Evolutionary conservation across 2,113 vertebrate genomes (phyloP).

Genomic region (Columbina picui): DNA sequence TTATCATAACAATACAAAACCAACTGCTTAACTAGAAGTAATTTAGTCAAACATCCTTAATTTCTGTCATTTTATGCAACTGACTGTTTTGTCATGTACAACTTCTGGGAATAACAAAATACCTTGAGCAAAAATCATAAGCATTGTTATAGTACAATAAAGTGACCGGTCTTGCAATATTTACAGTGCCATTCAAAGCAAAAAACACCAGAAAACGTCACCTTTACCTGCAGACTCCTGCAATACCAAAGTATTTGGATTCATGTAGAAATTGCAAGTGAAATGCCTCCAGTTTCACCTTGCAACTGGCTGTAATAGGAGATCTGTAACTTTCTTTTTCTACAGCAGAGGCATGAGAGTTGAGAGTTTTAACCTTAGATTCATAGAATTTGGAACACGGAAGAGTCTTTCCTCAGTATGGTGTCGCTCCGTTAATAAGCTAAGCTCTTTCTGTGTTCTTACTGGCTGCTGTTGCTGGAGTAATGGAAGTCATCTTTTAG

Average conservation of each 20-base stretch:
- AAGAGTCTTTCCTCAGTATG: background rate
- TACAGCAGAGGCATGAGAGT: background rate
- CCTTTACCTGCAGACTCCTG: background rate
- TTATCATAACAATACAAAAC: constrained; percentile 41
- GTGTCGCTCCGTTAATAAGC: background rate
- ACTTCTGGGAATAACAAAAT: background rate
- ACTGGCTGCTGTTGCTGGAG: background rate
- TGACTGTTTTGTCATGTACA: background rate
- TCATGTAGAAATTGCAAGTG: background rate
- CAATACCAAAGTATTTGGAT: background rate
- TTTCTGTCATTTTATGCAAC: background rate
- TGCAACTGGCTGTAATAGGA: background rate
- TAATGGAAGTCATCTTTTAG: background rate
- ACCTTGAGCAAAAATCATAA: background rate
- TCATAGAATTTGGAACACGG: background rate
- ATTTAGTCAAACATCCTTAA: constrained; percentile 25
- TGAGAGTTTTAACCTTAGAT: background rate
- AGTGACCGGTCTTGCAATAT: background rate
- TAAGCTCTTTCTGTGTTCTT: background rate
- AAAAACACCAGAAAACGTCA: background rate
- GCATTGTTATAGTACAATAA: background rate
- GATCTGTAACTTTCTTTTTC: background rate
- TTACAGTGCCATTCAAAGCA: background rate
- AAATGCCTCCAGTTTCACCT: background rate
- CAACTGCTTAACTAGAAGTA: background rate